A percentile compares a stretch with the other conserved stretches of the same genome.
Evolutionary conservation across 1,140 invertebrate species (phyloP).

Genomic region (Ephestia elutella): DNA sequence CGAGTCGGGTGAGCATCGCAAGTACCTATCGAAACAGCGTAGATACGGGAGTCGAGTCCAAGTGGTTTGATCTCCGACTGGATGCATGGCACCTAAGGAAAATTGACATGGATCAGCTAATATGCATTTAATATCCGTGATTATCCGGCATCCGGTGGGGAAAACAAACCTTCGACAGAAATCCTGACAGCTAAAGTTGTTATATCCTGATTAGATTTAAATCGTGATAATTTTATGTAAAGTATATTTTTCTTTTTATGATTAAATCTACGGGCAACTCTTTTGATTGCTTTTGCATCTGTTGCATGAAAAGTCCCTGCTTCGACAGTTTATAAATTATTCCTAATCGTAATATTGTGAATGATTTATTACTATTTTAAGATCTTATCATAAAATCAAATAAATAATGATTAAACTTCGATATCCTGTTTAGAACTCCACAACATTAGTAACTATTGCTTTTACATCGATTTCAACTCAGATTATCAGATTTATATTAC

Average conservation of each 20-base stretch:
- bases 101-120: conserved; percentile 43
- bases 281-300: neutral
- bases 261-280: too few species aligned
- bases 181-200: conserved; percentile 8
- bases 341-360: too few species aligned
- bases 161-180: conserved; percentile 14
- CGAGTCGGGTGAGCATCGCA: conserved; percentile 13
- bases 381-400: too few species aligned
- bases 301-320: conserved; percentile 20
- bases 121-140: conserved; percentile 45
- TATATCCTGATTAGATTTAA: neutral
- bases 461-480: too few species aligned
- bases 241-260: neutral
- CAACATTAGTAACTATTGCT: too few species aligned
- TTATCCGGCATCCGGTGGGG: conserved; percentile 33
- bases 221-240: neutral
- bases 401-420: too few species aligned
- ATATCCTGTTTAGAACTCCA: too few species aligned
- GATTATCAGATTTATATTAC: too few species aligned
- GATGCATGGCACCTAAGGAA: conserved; percentile 34
- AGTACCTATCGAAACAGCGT: conserved; percentile 4
- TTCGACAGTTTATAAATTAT: neutral
- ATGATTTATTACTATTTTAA: too few species aligned
- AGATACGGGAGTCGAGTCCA: neutral
- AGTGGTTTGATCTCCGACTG: conserved; percentile 21